phyloP scores from a whole-genome alignment of 2,888 invertebrate species.

The Stenotaenia linearis region DNA sequence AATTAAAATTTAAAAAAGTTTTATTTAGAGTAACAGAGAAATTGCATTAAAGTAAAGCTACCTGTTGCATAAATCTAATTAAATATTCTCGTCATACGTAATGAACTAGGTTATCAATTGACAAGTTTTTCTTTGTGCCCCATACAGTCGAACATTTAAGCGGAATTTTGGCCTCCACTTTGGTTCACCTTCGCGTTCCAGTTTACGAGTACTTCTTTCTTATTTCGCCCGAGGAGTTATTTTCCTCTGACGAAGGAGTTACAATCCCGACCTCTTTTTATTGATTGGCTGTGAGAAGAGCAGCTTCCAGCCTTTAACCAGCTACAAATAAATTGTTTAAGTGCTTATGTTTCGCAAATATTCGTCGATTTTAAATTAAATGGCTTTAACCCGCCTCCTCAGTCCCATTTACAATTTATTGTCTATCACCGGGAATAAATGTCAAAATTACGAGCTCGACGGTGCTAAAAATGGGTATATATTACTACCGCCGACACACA shows the following conservation, averaged over 20 bases:
- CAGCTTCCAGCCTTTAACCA: constrained; percentile 8
- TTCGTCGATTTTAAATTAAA: constrained; percentile 34
- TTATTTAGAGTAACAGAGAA: too few relatives aligned
- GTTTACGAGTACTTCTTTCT: background rate
- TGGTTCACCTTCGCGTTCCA: constrained; percentile 20
- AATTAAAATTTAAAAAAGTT: background rate
- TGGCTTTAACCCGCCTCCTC: constrained; percentile 8
- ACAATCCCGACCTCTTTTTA: constrained; percentile 20
- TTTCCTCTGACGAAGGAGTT: background rate
- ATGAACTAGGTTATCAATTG: constrained; percentile 11
- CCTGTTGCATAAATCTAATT: background rate
- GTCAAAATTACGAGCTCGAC: constrained; percentile 33
- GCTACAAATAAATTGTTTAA: constrained; percentile 24
- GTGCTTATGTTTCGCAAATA: constrained; percentile 30
- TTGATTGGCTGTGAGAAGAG: constrained; percentile 16
- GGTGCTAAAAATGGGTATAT: constrained; percentile 34
- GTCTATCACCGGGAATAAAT: constrained; percentile 32
- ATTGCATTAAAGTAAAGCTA: background rate
- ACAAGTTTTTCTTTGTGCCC: background rate
- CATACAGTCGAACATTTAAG: background rate
- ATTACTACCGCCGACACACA: constrained; percentile 29
- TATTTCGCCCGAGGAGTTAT: constrained; percentile 23
- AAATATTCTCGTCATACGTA: background rate
- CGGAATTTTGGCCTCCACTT: constrained; percentile 12
- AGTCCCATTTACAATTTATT: constrained; percentile 29